Evolutionary conservation across 2,888 invertebrate species (phyloP).

Genomic region (Tenthredo scrophulariae): DNA sequence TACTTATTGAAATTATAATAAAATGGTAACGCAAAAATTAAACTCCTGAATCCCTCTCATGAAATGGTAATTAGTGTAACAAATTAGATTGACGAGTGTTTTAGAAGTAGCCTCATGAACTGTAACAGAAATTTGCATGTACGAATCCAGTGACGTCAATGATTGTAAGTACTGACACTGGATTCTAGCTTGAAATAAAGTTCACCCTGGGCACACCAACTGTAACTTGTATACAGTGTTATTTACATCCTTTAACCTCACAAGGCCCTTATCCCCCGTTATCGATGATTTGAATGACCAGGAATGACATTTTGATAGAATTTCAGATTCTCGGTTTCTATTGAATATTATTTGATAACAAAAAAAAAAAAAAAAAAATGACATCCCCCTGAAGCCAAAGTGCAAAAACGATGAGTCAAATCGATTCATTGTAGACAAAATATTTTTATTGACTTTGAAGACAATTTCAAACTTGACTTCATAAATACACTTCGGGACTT

Average conservation of each 20-base stretch:
- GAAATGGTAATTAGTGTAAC: not conserved
- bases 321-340: not conserved
- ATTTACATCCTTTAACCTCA: not conserved
- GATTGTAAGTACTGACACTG: not conserved
- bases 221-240: not conserved
- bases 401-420: too few species aligned
- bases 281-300: not conserved
- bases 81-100: not conserved
- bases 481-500: not conserved
- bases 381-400: not conserved
- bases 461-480: not conserved
- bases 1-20: constrained; percentile 19
- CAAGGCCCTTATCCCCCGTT: not conserved
- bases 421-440: too few species aligned
- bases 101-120: not conserved
- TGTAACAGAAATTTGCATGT: not conserved
- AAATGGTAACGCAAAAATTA: not conserved
- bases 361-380: not conserved
- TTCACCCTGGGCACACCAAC: not conserved
- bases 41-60: not conserved
- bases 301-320: not conserved
- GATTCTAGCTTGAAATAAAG: not conserved
- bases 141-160: not conserved
- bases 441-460: not conserved
- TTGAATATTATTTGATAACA: not conserved